Evolutionary conservation across 2,888 invertebrate species (phyloP).

Genomic region (Heteropelma amictum): DNA sequence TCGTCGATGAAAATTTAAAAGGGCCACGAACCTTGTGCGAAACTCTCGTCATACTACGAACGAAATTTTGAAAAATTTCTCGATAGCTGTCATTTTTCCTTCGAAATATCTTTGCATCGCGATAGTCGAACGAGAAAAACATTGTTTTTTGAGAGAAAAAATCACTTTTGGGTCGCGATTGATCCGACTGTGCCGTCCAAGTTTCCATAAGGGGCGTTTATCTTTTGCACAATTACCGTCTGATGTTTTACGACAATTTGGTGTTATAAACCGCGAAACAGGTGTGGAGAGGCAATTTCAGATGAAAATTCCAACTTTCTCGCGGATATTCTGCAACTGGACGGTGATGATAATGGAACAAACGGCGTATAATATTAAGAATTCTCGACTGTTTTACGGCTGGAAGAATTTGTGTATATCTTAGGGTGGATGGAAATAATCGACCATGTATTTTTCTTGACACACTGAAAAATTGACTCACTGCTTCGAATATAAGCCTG

Average conservation of each 20-base stretch:
- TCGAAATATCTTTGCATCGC: too few species aligned
- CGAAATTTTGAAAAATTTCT: too few species aligned
- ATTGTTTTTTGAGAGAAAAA: too few species aligned
- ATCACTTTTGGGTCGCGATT: background rate
- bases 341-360: slow-evolving; percentile 43
- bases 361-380: slow-evolving; percentile 22
- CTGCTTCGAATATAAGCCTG: too few species aligned
- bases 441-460: too few species aligned
- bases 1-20: background rate
- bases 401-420: background rate
- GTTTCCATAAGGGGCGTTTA: background rate
- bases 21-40: background rate
- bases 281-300: slow-evolving; percentile 26
- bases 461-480: too few species aligned
- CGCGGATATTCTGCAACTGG: slow-evolving; percentile 39
- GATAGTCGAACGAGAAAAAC: too few species aligned
- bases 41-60: too few species aligned
- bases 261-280: background rate
- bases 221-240: background rate
- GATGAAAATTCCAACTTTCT: slow-evolving; percentile 44
- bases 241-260: slow-evolving; percentile 30
- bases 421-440: background rate
- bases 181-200: background rate
- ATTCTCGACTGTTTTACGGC: slow-evolving; percentile 16
- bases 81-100: too few species aligned